Base-by-base conservation (phyloP, 2,888 invertebrate genomes). In the Tortricodes alternella region DNA sequence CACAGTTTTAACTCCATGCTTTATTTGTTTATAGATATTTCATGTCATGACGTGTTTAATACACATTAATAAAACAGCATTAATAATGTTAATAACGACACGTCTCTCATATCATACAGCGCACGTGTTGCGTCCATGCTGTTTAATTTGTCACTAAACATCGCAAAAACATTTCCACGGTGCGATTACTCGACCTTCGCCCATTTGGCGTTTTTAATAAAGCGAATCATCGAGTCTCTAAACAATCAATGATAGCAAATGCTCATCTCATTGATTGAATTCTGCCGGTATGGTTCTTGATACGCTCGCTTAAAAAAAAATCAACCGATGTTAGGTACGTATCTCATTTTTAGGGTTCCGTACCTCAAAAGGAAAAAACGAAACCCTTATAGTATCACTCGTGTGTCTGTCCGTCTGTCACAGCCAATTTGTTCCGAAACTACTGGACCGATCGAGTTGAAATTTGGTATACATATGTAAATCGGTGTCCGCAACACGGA, bases 141-240 rank as follows among this genome's bases (percentile, higher is more conserved):
- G 41, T 48, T 55, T 65, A 65, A 63, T 59, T 56, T 63, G 60
- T 59, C 56, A 51, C 55, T 51, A 53, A 53, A 49, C 43, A 60
- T 55, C 60, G 73, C 72, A 74, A 74, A 70, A 70, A 68, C 56
- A 61, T 60, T 61, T 57, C 35, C 48, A 46, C 37, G 49, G 27
- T 38, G 56, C 52, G 53, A 44, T 21, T 49, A 38, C 53, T 34
- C 52, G 62, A 53, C 61, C 62, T 61, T 55, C 48, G 41, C 18
- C 19, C 46, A 58, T 65, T 67, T 65, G 64, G 66, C 64, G 62
- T 62, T 48, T 53, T 50, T 61, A 60, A 65, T 49, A 48, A 48
- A 53, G 41, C 55, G 55, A 49, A 49, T 49, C 34, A 39, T 23
- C 32, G 51, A 51, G 24, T 15, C 19, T 18, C 29, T 27, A 41